phyloP scores from a whole-genome alignment of 2,113 vertebrate species.

The Chlorodrepanis virens region DNA sequence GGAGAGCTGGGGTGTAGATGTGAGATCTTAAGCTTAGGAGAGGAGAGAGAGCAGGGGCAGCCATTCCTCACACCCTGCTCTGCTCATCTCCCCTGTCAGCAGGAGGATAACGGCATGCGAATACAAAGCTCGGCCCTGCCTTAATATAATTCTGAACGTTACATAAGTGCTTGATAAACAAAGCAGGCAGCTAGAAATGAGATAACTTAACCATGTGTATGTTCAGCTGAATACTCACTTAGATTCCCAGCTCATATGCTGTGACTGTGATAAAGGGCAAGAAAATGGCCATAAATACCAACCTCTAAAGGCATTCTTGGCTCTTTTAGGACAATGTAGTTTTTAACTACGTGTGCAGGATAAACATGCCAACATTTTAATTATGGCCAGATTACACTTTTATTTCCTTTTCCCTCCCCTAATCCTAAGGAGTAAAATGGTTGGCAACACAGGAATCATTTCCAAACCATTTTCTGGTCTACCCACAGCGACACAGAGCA shows the following conservation, averaged over 20 bases:
- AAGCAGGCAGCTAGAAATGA: conserved; percentile 40
- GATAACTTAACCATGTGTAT: conserved; percentile 34
- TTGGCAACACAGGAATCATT: not conserved
- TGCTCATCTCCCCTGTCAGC: not conserved
- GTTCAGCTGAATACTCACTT: conserved; percentile 37
- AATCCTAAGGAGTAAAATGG: not conserved
- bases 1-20: not conserved
- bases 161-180: conserved; percentile 56
- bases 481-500: not conserved
- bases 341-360: not conserved
- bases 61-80: not conserved
- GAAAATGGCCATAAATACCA: not conserved
- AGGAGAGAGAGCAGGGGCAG: not conserved
- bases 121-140: not conserved
- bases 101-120: not conserved
- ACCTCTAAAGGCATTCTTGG: not conserved
- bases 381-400: not conserved
- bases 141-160: not conserved
- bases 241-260: not conserved
- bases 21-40: not conserved
- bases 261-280: not conserved
- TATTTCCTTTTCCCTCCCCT: not conserved
- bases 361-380: not conserved
- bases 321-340: not conserved
- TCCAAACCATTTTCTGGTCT: not conserved